Percentiles rank a stretch among this genome's conserved stretches.
Conservation (phyloP, 2,888 invertebrate genomes). For the Apoderus coryli region DNA sequence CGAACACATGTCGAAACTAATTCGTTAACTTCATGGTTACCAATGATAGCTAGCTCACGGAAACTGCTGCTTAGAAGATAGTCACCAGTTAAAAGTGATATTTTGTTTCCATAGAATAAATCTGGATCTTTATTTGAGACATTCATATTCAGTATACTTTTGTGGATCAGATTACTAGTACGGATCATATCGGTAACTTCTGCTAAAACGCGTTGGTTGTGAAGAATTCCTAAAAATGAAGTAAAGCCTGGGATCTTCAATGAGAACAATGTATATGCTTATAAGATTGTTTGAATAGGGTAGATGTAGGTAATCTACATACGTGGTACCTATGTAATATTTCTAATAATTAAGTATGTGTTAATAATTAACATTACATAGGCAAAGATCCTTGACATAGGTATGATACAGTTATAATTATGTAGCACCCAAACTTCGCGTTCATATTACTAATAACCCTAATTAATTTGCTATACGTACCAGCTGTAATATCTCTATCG, state of each 20-base stretch:
- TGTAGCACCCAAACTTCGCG: no score
- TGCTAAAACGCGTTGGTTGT: slow-evolving; percentile 75
- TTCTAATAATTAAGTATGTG: no score
- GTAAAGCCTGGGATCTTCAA: no score
- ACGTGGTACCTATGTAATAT: no score
- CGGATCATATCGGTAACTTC: slow-evolving; percentile 94
- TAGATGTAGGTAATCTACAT: no score
- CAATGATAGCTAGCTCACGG: slow-evolving; percentile 65
- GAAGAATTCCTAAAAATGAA: slow-evolving; percentile 48
- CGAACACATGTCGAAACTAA: slow-evolving; percentile 75
- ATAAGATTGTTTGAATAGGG: no score
- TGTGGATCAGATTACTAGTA: slow-evolving; percentile 76
- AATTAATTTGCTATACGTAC: no score
- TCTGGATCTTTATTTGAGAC: slow-evolving; percentile 42
- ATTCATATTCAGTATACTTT: slow-evolving; percentile 63
- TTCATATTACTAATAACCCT: no score
- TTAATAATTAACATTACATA: no score
- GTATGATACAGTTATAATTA: no score
- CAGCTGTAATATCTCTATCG: slow-evolving; percentile 72
- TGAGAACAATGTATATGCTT: no score
- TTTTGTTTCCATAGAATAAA: slow-evolving; percentile 88
- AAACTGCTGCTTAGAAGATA: slow-evolving; percentile 83
- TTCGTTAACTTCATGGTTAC: slow-evolving; percentile 67
- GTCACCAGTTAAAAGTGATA: slow-evolving; percentile 78
- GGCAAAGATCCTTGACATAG: no score